Percentiles rank a stretch among this genome's conserved stretches.
These are phyloP conservation scores for Drosophila subpulchrella DNA, from an alignment of 1,140 invertebrate species.

Conservation along the genomic window DNA sequence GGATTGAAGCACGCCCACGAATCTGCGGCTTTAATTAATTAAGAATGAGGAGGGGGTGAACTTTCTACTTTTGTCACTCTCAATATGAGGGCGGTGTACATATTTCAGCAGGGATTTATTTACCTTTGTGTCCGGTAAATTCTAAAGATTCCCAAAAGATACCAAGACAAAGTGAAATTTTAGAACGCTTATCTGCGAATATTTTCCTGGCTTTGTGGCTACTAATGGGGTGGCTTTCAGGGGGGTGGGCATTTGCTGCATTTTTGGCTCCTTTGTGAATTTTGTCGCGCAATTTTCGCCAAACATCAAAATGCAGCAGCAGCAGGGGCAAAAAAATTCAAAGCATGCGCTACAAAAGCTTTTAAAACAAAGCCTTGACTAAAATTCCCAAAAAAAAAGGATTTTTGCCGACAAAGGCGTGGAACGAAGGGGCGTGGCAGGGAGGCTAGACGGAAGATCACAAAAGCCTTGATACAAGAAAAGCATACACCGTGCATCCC, in stretches of 20 bases:
- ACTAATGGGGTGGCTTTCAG: constrained; percentile 6
- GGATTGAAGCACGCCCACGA: neutral
- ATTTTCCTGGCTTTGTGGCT: constrained; percentile 24
- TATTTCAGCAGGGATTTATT: neutral
- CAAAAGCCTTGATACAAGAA: constrained; percentile 48
- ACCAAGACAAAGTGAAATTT: constrained; percentile 42
- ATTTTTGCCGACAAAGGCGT: constrained; percentile 1
- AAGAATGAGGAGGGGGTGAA: constrained; percentile 39
- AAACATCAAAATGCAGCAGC: constrained; percentile 73
- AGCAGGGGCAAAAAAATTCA: constrained; percentile 56
- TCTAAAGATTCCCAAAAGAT: constrained; percentile 24
- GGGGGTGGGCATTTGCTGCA: constrained; percentile 23
- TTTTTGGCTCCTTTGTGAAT: constrained; percentile 65
- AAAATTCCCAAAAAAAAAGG: constrained; percentile 44
- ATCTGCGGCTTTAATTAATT: constrained; percentile 66
- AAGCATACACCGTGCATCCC: constrained; percentile 21
- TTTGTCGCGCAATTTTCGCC: constrained; percentile 66
- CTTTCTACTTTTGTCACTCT: neutral
- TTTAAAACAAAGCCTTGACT: constrained; percentile 65
- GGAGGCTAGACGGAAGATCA: constrained; percentile 43
- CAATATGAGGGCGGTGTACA: constrained; percentile 9
- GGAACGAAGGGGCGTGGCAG: neutral
- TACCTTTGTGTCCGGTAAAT: constrained; percentile 17
- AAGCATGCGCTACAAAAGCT: constrained; percentile 60
- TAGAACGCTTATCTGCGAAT: constrained; percentile 39